Percentiles rank a stretch among this genome's conserved stretches.
These are phyloP conservation scores for Flabesymbios commensalis DNA, from an alignment of 2,888 invertebrate genomes.

Conservation along the genomic window DNA sequence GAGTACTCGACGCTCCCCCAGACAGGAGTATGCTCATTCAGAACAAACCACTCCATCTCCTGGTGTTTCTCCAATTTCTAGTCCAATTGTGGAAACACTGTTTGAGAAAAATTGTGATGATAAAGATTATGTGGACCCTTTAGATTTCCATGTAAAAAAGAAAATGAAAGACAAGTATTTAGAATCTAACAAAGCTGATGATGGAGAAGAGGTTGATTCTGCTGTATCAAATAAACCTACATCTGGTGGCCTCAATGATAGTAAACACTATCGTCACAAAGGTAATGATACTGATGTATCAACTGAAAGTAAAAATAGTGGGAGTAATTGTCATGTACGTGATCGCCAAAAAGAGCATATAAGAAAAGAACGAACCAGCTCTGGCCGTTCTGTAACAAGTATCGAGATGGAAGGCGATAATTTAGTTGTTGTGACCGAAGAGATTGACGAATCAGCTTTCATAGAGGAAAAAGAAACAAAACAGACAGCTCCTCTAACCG, in stretches of 20 bases:
- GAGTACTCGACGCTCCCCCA: slow-evolving; percentile 42
- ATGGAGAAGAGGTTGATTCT: neutral
- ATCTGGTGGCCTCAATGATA: slow-evolving; percentile 17
- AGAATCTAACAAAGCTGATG: neutral
- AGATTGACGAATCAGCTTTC: slow-evolving; percentile 8
- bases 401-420: slow-evolving; percentile 62
- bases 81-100: no score
- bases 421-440: slow-evolving; percentile 54
- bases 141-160: neutral
- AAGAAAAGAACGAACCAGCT: slow-evolving; percentile 33
- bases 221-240: neutral
- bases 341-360: slow-evolving; percentile 33
- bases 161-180: neutral
- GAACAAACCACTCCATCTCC: slow-evolving; percentile 4
- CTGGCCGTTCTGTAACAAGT: slow-evolving; percentile 41
- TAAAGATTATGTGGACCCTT: no score
- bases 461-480: slow-evolving; percentile 4
- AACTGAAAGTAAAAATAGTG: no score
- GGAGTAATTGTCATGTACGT: slow-evolving; percentile 41
- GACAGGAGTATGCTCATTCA: slow-evolving; percentile 28
- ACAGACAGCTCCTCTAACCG: slow-evolving; percentile 4
- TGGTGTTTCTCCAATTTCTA: neutral
- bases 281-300: neutral
- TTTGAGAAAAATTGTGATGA: no score
- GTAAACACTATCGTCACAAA: neutral